Evolutionary conservation across 2,113 vertebrate species (phyloP), one percentile per base, ranked within the genome.

Genomic region (Lamprologus tigripictilis): DNA sequence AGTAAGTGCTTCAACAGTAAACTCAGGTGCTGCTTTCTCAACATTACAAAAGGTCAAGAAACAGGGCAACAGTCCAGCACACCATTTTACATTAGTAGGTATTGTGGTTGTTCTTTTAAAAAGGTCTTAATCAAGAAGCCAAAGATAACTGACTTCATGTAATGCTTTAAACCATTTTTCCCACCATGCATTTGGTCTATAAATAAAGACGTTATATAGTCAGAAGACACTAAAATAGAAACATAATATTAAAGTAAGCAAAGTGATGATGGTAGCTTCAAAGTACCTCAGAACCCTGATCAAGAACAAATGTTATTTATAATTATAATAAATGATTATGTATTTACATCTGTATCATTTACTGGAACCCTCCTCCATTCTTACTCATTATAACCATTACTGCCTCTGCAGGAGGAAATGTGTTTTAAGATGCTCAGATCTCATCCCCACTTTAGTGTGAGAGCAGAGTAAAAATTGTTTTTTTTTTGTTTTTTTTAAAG

Each of bases 1-100:
- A 91, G 57, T 17, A 92, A 82, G 54, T 80, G n/a, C 78, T 83
- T 80, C 13, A 87, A 86, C 71, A 90, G 57, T 51, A n/a, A 84
- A 89, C 73, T 79, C 68, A 51, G 19, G 19, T 7, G 37, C 81
- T 51, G 33, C 63, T 88, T 88, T 87, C 71, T 86, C 55, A 87
- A 68, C 53, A 54, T 87, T 84, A 54, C 76, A 88, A 76, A 80
- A 92, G 49, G 73, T 87, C 13, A 85, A 84, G 4, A 23, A 87
- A 86, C 42, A 51, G 53, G 66, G 40, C 26, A 86, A 89, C 47
- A 85, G 83, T 87, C 76, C 68, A 68, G 76, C 66, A 81, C 80
- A 87, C n/a, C 81, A 55, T 58, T 80, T 81, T 66, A 90, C 80
- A 86, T 86, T 37, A 87, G 35, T 51, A 84, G 40, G 49, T 33